Conservation (phyloP, 1,140 invertebrate species). For the Listronotus oregonensis region DNA sequence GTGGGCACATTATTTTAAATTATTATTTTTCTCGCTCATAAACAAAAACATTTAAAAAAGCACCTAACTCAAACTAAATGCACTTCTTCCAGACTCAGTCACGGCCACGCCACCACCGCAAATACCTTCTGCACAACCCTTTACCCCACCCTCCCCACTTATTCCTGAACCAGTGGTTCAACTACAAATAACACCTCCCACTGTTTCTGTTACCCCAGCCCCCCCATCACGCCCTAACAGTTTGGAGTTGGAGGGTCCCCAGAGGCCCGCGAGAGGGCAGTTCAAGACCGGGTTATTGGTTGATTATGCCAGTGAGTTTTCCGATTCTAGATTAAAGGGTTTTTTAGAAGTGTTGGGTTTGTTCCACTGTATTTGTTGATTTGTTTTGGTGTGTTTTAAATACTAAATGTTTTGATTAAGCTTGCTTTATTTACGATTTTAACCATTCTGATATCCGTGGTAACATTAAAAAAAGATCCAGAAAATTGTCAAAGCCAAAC, state of each 20-base stretch:
- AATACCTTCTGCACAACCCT: conserved; percentile 13
- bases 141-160: conserved; percentile 41
- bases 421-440: too few relatives aligned
- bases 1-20: too few relatives aligned
- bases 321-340: background rate
- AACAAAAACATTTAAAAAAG: background rate
- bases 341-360: conserved; percentile 5
- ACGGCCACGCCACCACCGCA: conserved; percentile 30
- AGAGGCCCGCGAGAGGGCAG: conserved; percentile 52
- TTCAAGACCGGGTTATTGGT: conserved; percentile 22
- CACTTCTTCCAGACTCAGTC: conserved; percentile 27
- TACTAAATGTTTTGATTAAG: too few relatives aligned
- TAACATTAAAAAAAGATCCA: too few relatives aligned
- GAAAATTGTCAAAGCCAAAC: too few relatives aligned
- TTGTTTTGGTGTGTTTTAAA: too few relatives aligned
- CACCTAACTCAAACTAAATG: background rate
- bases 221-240: conserved; percentile 48
- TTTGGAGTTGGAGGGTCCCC: conserved; percentile 50
- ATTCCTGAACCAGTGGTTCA: conserved; percentile 50
- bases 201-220: conserved; percentile 45
- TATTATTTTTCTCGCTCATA: background rate
- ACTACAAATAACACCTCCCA: conserved; percentile 42
- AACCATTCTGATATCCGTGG: too few relatives aligned
- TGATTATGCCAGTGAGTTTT: conserved; percentile 46
- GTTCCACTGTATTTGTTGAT: too few relatives aligned